These are phyloP conservation scores for Sitodiplosis mosellana DNA, from an alignment of 1,140 invertebrate genomes.

Conservation along the genomic window DNA sequence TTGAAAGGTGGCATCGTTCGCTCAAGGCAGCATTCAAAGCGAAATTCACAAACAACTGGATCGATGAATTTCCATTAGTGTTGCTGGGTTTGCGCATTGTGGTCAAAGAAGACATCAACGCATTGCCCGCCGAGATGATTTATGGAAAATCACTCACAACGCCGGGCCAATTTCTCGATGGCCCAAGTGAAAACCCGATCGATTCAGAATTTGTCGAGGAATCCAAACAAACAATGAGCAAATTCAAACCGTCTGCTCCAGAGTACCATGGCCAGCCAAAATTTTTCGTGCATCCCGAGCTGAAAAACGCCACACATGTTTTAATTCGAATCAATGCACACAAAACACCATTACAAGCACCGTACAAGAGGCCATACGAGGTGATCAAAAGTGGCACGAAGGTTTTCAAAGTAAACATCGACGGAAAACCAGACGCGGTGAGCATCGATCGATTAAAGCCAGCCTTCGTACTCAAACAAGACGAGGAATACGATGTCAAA, in stretches of 20 bases:
- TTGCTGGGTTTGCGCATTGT: constrained; percentile 11
- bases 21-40: constrained; percentile 20
- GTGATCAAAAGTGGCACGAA: constrained; percentile 15
- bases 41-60: constrained; percentile 7
- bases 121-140: constrained; percentile 5
- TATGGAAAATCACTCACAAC: constrained; percentile 13
- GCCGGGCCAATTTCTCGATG: constrained; percentile 21
- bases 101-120: constrained; percentile 6
- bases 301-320: constrained; percentile 13
- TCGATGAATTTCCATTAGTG: constrained; percentile 8
- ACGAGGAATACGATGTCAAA: background rate
- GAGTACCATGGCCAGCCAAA: constrained; percentile 8
- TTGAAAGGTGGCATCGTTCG: constrained; percentile 22
- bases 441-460: constrained; percentile 24
- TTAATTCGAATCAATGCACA: constrained; percentile 20
- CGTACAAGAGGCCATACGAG: constrained; percentile 22
- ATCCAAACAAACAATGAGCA: constrained; percentile 7
- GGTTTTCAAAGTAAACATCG: constrained; percentile 13
- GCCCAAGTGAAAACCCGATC: background rate
- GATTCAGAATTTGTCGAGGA: constrained; percentile 7
- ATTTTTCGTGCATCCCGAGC: constrained; percentile 11
- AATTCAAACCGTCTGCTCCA: constrained; percentile 7
- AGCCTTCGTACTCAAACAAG: constrained; percentile 8
- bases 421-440: constrained; percentile 12
- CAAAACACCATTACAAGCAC: constrained; percentile 15